A percentile compares a stretch with the other conserved stretches of the same genome.
These are phyloP conservation scores for Equus przewalskii DNA, from an alignment of 2,113 vertebrate genomes.

Conservation along the genomic window DNA sequence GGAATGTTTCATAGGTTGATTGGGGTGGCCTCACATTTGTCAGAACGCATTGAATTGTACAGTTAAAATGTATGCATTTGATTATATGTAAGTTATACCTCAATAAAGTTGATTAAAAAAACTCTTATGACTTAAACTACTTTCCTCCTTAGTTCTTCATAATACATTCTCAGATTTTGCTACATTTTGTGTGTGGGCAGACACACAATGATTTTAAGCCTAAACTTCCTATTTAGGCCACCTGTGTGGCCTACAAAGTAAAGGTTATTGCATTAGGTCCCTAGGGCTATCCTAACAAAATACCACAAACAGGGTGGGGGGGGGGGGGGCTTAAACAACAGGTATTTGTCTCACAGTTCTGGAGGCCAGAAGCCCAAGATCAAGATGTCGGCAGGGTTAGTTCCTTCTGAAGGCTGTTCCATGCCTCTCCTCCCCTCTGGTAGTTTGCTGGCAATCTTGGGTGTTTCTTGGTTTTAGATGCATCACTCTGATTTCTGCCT, in stretches of 20 bases:
- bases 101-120: not conserved
- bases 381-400: not conserved
- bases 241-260: too few relatives aligned
- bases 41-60: not conserved
- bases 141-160: not conserved
- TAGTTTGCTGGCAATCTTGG: not conserved
- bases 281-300: not conserved
- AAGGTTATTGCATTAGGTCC: not conserved
- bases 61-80: not conserved
- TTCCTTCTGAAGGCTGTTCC: not conserved
- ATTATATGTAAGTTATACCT: not conserved
- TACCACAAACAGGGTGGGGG: not conserved
- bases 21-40: not conserved
- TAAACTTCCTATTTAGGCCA: not conserved
- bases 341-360: not conserved
- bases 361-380: not conserved
- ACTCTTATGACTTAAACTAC: not conserved
- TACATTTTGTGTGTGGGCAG: not conserved
- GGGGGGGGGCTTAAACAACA: not conserved
- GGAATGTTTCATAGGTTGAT: not conserved
- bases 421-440: not conserved
- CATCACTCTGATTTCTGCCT: not conserved
- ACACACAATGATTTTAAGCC: not conserved
- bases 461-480: not conserved
- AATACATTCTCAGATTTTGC: not conserved